Evolutionary conservation across 2,113 vertebrate species (phyloP), one percentile per base, ranked within the genome.

Genomic region (Brachirus orientalis): DNA sequence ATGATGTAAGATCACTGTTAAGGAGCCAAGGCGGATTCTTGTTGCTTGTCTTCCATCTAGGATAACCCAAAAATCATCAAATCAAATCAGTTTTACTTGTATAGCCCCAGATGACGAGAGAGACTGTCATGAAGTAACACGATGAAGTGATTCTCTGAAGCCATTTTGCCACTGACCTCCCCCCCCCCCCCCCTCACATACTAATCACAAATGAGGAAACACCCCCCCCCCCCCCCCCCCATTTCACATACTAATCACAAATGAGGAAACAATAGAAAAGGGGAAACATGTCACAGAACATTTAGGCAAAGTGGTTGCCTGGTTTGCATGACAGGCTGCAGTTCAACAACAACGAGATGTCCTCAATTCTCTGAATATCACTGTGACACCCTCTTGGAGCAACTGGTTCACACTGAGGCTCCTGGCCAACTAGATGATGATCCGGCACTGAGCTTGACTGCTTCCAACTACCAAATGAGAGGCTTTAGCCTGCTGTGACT

Each of bases 381-480:
- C 20, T 41, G 19, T 48, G 55, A 74, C 54, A 71, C 37, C 63
- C n/a, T n/a, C n/a, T n/a, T n/a, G n/a, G n/a, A n/a, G n/a, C n/a
- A n/a, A n/a, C n/a, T n/a, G 33, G 13, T n/a, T 10, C 66, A 4
- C 22, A 19, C 20, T 10, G 11, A 53, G 63, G 35, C 52, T n/a
- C 38, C 50, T 55, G 60, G 74, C 53, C 72, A 72, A 13, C 7
- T 3, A 44, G 48, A 28, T 13, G 0, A 9, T 7, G 48, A 57
- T 35, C 53, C 47, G 4, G 66, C 53, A 71, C 46, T 55, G 40
- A 64, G 41, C 33, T 64, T 22, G 18, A 63, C 56, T 0, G 45
- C 55, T 47, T 43, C 35, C 9, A 54, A 60, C 45, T 50, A 19
- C 56, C 35, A 72, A 44, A 59, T 48, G 47, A 48, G 63, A 73